These are phyloP conservation scores for Xenops minutus DNA, from an alignment of 2,797 vertebrate species.

Conservation along the genomic window DNA sequence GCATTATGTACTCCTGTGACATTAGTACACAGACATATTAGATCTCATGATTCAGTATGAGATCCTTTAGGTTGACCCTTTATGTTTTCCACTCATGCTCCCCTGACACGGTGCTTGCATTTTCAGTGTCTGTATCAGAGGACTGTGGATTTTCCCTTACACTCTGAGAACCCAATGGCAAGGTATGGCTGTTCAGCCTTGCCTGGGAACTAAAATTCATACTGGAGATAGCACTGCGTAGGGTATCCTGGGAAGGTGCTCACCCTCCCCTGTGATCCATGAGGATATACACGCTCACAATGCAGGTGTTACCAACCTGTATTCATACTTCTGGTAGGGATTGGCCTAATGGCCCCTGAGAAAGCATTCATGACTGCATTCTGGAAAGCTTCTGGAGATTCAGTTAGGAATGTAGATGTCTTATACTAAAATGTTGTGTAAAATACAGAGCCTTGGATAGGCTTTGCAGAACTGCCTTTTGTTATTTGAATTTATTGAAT, in stretches of 20 bases:
- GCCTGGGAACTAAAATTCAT: not conserved
- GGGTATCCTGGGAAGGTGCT: not conserved
- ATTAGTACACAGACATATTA: not conserved
- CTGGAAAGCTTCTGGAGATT: not conserved
- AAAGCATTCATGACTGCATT: not conserved
- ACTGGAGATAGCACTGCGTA: not conserved
- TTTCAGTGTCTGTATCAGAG: not conserved
- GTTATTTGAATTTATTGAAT: not conserved
- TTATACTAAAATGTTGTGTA: not conserved
- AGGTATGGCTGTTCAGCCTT: not conserved
- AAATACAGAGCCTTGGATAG: not conserved
- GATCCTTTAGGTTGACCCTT: not conserved
- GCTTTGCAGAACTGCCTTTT: not conserved
- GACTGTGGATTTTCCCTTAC: not conserved
- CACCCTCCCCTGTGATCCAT: accelerated
- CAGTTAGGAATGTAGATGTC: not conserved
- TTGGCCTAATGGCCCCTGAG: not conserved
- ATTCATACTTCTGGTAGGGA: not conserved
- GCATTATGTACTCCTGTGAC: not conserved
- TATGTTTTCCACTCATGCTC: not conserved
- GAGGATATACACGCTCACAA: not conserved
- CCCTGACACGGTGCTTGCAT: accelerated
- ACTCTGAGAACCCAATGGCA: not conserved
- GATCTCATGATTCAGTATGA: not conserved
- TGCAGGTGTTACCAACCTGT: not conserved